Evolutionary conservation across 2,113 vertebrate genomes (phyloP), one percentile per base, ranked within the genome.

Genomic region (Xenopus laevis): DNA sequence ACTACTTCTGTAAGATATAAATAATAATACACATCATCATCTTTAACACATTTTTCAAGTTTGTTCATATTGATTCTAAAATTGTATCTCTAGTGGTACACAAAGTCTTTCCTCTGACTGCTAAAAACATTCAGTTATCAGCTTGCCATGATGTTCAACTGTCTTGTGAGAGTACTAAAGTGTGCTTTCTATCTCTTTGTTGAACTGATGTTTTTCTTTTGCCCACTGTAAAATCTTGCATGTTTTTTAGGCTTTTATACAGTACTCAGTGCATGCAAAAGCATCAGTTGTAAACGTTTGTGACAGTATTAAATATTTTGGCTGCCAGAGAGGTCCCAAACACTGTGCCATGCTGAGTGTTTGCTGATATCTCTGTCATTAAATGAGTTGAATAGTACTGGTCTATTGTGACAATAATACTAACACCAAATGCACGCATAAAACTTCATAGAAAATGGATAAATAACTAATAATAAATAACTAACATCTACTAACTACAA

Each of bases 391-490:
- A 50, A 50, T 50, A 16, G 47, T 50, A 50, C 15, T 50, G 11
- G 47, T 10, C 47, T 10, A 13, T 13, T 50, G 47, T 50, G 17
- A 77, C 74, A 77, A 77, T 69, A 77, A 77, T 77, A 77, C 74
- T 77, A 77, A 77, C 62, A 46, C 74, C 69, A 77, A 77, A 77
- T 77, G 74, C 74, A 77, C 73, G 74, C 74, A 77, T 77, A 77
- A 69, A 30, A 64, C 66, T 77, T 77, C 17, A 57, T 64, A 77
- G 60, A 76, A 77, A 46, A 63, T 57, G 53, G 13, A 40, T 55
- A 40, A 3, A 40, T 40, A 40, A 40, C 5, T 40, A 7, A 40
- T 40, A 40, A 40, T 13, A 64, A 53, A 45, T 77, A n/a, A 77
- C 67, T 77, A 77, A 77, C 70, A 69, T 18, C 8, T 76, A 77